Evolutionary conservation across 2,113 vertebrate species (phyloP).

Genomic region (Sinocyclocheilus rhinocerous): DNA sequence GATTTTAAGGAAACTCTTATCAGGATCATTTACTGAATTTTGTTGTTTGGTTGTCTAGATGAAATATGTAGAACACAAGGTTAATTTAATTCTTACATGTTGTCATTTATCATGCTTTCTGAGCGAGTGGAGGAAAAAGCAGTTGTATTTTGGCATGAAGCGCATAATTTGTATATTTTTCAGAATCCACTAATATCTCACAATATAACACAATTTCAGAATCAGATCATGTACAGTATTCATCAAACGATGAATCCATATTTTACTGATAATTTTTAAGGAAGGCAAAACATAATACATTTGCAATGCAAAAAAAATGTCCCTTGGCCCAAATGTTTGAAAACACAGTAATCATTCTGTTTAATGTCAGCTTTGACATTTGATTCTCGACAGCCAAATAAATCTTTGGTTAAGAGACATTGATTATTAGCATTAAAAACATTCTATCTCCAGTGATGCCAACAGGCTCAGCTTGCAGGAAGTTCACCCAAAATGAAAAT

Average conservation of each 20-base stretch:
- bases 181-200: neutral
- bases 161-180: neutral
- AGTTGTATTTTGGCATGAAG: neutral
- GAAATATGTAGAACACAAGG: neutral
- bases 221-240: neutral
- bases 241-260: neutral
- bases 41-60: neutral
- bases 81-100: neutral
- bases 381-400: neutral
- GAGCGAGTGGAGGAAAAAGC: neutral
- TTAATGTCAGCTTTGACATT: conserved; percentile 29
- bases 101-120: neutral
- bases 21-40: neutral
- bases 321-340: neutral
- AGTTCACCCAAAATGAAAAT: neutral
- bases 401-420: neutral
- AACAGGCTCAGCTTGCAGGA: neutral
- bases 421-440: neutral
- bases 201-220: no score
- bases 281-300: neutral
- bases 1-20: neutral
- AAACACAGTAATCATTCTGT: conserved; percentile 12
- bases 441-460: neutral
- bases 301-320: neutral
- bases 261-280: neutral